A percentile compares a stretch with the other conserved stretches of the same genome.
Conservation (phyloP, 2,113 vertebrate genomes). For the Herpetotheres cachinnans region DNA sequence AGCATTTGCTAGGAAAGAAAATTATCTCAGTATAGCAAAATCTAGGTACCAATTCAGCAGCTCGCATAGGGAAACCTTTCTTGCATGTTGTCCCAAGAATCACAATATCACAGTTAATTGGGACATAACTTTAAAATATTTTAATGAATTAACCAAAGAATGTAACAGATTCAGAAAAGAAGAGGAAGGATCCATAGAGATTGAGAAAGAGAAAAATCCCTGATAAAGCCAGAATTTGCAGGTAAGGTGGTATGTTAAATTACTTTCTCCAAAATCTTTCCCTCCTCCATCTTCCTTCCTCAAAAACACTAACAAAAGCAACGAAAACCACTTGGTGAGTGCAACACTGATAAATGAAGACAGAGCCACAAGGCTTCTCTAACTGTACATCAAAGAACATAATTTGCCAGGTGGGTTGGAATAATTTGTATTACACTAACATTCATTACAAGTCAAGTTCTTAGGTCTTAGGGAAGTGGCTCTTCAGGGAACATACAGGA, state of each 20-base stretch:
- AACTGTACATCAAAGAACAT: neutral
- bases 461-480: neutral
- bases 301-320: neutral
- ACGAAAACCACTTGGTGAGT: neutral
- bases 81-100: neutral
- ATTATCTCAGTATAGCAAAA: neutral
- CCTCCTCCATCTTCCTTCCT: neutral
- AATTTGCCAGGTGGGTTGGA: neutral
- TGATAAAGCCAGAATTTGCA: neutral
- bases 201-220: neutral
- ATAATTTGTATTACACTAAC: neutral
- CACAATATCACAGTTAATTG: neutral
- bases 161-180: neutral
- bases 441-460: neutral
- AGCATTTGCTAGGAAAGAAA: neutral
- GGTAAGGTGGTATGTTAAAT: neutral
- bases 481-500: neutral
- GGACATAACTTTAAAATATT: neutral
- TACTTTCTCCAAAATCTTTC: neutral
- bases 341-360: neutral
- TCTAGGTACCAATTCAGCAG: neutral
- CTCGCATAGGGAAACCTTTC: neutral
- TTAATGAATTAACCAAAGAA: neutral
- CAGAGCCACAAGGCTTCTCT: neutral
- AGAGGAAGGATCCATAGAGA: neutral